These are phyloP conservation scores for Terebella lapidaria DNA, from an alignment of 2,888 invertebrate genomes.

Conservation along the genomic window DNA sequence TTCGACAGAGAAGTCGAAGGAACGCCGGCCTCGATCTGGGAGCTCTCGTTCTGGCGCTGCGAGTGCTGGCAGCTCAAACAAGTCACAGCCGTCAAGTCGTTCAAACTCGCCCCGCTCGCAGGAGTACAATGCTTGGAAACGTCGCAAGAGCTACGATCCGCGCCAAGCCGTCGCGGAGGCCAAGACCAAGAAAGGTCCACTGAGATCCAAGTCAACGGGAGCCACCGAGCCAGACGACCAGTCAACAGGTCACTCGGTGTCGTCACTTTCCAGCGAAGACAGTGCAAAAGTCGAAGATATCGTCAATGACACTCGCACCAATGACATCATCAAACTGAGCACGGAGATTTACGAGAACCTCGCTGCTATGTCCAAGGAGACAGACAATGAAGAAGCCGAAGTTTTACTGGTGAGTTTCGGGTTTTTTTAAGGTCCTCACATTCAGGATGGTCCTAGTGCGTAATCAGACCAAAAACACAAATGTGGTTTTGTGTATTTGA, in stretches of 20 bases:
- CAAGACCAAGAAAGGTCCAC: slow-evolving; percentile 38
- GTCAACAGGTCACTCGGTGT: background rate
- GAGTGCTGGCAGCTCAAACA: background rate
- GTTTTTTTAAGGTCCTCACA: background rate
- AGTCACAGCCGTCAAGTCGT: slow-evolving; percentile 33
- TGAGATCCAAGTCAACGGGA: slow-evolving; percentile 3
- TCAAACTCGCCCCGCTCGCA: slow-evolving; percentile 57
- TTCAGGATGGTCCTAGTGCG: too few species aligned
- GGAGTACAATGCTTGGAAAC: slow-evolving; percentile 88
- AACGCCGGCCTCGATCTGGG: background rate
- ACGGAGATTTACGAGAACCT: background rate
- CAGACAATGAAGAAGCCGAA: background rate
- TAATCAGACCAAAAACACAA: too few species aligned
- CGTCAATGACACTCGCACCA: background rate
- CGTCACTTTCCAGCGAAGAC: slow-evolving; percentile 11
- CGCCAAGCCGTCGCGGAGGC: slow-evolving; percentile 86
- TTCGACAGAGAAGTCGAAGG: background rate
- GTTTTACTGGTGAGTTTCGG: background rate
- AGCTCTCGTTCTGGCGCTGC: background rate
- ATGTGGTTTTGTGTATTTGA: too few species aligned
- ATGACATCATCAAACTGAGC: slow-evolving; percentile 1
- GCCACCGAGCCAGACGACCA: background rate
- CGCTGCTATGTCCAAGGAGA: background rate
- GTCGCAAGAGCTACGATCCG: slow-evolving; percentile 91
- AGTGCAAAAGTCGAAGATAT: background rate